phyloP scores from a whole-genome alignment of 2,888 invertebrate species.

The Zelleria hepariella region DNA sequence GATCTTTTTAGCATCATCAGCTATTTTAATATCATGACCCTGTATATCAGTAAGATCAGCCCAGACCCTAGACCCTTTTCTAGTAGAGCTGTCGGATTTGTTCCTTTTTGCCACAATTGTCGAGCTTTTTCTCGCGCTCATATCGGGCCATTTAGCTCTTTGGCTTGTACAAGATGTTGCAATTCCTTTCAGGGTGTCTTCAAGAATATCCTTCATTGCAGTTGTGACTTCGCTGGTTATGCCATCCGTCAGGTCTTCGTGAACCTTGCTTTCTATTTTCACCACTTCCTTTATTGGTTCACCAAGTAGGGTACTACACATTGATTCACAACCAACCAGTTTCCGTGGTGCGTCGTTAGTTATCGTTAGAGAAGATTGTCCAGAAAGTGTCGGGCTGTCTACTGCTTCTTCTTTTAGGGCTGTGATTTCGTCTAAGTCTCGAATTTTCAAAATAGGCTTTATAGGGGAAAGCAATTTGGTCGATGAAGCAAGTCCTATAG shows the following conservation, averaged over 20 bases:
- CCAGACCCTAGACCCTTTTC: background rate
- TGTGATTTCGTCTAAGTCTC: background rate
- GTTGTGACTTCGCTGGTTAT: background rate
- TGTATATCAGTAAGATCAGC: background rate
- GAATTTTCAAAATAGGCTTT: background rate
- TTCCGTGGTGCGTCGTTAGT: background rate
- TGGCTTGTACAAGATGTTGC: background rate
- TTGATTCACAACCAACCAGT: background rate
- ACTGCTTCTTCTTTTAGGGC: background rate
- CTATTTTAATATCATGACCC: background rate
- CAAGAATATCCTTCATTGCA: background rate
- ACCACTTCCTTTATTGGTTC: background rate
- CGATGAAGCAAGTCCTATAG: background rate
- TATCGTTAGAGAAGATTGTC: background rate
- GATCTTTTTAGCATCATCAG: background rate
- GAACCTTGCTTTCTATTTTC: background rate
- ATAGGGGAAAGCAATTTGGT: background rate
- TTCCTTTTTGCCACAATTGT: background rate
- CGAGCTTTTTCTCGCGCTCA: background rate
- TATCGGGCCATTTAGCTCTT: background rate
- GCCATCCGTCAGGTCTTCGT: background rate
- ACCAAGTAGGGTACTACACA: background rate
- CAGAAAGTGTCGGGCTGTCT: background rate
- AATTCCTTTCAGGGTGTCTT: background rate
- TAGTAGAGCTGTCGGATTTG: background rate